A percentile compares a stretch with the other conserved stretches of the same genome.
These are phyloP conservation scores for Ploceus nigricollis DNA, from an alignment of 2,113 vertebrate genomes.

Conservation along the genomic window DNA sequence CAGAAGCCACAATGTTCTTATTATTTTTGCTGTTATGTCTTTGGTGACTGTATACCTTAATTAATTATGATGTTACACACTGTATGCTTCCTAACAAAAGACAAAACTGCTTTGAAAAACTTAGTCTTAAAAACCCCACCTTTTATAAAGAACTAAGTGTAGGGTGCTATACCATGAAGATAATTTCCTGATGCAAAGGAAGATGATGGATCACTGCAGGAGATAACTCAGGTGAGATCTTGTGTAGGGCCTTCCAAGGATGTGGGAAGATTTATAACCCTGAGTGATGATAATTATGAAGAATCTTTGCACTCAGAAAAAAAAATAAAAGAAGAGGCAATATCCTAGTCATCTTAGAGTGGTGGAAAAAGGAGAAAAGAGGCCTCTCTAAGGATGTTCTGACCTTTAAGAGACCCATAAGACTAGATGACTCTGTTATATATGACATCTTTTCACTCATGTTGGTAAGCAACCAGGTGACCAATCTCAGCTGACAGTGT, in stretches of 20 bases:
- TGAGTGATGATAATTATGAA: background rate
- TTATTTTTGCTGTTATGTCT: background rate
- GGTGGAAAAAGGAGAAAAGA: background rate
- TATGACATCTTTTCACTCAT: background rate
- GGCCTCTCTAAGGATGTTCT: background rate
- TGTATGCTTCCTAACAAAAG: background rate
- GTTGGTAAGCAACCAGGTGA: background rate
- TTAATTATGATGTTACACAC: background rate
- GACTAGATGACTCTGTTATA: background rate
- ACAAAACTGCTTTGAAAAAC: background rate
- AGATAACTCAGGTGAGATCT: background rate
- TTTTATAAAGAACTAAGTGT: background rate
- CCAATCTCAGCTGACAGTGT: background rate
- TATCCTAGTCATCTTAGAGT: background rate
- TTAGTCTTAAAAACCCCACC: background rate
- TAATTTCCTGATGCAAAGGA: background rate
- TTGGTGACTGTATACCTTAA: background rate
- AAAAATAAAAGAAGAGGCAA: background rate
- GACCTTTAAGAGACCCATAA: background rate
- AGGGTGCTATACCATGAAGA: background rate
- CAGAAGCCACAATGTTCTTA: background rate
- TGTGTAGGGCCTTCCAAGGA: background rate
- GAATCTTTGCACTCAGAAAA: background rate
- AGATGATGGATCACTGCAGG: background rate
- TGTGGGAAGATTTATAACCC: background rate